Conservation (phyloP, 2,888 invertebrate species). For the Limnephilus marmoratus region DNA sequence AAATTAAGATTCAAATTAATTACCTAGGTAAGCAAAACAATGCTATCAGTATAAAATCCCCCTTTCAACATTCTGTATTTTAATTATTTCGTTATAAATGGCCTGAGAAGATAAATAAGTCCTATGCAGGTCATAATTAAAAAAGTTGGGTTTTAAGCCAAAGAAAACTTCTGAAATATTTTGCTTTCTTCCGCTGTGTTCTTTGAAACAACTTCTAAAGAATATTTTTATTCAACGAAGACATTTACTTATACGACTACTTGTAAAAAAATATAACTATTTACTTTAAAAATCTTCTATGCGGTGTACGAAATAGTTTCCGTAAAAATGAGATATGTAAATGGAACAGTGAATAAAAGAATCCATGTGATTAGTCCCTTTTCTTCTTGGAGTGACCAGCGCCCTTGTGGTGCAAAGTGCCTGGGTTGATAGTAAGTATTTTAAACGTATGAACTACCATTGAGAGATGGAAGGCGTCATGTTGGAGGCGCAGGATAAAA, state of each 20-base stretch:
- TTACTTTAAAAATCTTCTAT: not conserved
- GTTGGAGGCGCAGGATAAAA: not conserved
- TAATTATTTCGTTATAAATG: not conserved
- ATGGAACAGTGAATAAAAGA: not conserved
- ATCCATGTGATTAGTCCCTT: not conserved
- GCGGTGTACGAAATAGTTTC: not conserved
- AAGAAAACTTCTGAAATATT: not conserved
- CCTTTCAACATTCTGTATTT: not conserved
- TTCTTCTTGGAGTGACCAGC: not conserved
- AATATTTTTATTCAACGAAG: not conserved
- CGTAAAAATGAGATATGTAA: not conserved
- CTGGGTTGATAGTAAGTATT: conserved; percentile 12
- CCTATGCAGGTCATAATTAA: not conserved
- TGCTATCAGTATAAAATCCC: not conserved
- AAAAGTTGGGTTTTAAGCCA: not conserved
- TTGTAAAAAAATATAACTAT: not conserved
- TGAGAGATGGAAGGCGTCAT: not conserved
- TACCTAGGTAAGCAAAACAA: not conserved
- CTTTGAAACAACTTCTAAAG: not conserved
- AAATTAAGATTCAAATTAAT: not conserved
- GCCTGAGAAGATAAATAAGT: not conserved
- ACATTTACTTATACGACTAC: not conserved
- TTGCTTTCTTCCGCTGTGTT: not conserved
- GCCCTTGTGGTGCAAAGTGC: not conserved
- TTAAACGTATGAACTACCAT: not conserved